Percentiles rank a stretch among this genome's conserved stretches.
Evolutionary conservation across 2,113 vertebrate genomes (phyloP).

Genomic region (Notechis scutatus): DNA sequence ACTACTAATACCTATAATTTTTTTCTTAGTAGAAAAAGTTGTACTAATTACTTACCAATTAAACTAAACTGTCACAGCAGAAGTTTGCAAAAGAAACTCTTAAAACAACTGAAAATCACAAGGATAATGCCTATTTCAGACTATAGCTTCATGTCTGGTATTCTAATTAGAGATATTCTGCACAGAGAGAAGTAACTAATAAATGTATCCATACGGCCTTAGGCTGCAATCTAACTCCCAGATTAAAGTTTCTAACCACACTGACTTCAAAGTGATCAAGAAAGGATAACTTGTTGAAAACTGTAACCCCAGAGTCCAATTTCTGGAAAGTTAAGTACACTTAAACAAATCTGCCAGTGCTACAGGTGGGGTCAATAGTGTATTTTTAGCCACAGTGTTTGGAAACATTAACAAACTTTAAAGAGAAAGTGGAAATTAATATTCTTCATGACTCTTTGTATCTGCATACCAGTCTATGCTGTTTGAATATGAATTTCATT

Average conservation of each 20-base stretch:
- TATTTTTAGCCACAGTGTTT: neutral
- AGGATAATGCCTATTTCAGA: slow-evolving; percentile 10
- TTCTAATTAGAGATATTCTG: neutral
- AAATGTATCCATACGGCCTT: neutral
- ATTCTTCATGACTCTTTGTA: neutral
- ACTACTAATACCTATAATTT: neutral
- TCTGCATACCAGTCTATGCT: neutral
- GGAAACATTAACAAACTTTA: neutral
- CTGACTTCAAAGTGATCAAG: neutral
- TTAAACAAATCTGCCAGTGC: neutral
- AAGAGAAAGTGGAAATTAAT: slow-evolving; percentile 36
- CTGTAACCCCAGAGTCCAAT: neutral
- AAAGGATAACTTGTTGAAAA: slow-evolving; percentile 38
- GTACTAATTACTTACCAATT: slow-evolving; percentile 3
- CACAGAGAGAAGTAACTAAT: slow-evolving; percentile 14
- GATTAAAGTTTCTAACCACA: neutral
- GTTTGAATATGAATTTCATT: neutral
- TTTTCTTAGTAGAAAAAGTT: neutral
- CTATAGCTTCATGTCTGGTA: neutral
- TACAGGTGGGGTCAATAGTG: too few species aligned
- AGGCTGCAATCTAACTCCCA: neutral
- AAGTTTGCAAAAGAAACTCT: slow-evolving; percentile 18
- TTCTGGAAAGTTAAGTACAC: slow-evolving; percentile 15
- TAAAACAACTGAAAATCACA: slow-evolving; percentile 9
- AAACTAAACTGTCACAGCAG: neutral